These are phyloP conservation scores for Tetheella fluctuosa DNA, from an alignment of 2,888 invertebrate species.

Conservation along the genomic window DNA sequence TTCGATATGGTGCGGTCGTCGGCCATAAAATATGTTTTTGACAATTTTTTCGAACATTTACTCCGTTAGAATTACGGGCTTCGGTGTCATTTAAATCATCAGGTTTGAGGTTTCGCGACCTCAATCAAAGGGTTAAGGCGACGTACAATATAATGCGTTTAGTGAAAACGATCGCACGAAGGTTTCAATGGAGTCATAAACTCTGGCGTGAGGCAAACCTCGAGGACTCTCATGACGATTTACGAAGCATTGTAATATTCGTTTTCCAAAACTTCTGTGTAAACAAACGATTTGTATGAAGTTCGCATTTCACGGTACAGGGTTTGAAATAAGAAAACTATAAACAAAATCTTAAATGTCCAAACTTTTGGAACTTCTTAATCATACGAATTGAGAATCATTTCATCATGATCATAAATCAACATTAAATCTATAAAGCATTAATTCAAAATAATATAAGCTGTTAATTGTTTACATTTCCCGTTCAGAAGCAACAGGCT, in stretches of 20 bases:
- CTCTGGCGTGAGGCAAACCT: slow-evolving; percentile 44
- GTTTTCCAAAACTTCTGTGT: slow-evolving; percentile 68
- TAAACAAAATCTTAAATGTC: neutral
- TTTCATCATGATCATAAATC: neutral
- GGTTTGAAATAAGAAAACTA: neutral
- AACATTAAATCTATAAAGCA: slow-evolving; percentile 4
- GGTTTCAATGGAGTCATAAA: slow-evolving; percentile 78
- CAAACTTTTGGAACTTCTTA: neutral
- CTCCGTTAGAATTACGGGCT: slow-evolving; percentile 67
- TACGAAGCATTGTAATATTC: slow-evolving; percentile 70
- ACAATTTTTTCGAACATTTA: slow-evolving; percentile 60
- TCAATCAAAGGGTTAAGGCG: slow-evolving; percentile 51
- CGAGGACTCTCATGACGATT: slow-evolving; percentile 55
- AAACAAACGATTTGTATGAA: slow-evolving; percentile 55
- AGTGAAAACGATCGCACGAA: slow-evolving; percentile 66
- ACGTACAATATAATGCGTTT: slow-evolving; percentile 53
- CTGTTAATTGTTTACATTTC: slow-evolving; percentile 73
- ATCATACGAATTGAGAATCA: neutral
- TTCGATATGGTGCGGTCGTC: slow-evolving; percentile 62
- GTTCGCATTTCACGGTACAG: slow-evolving; percentile 22
- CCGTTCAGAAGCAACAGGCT: slow-evolving; percentile 60
- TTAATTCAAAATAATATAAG: slow-evolving; percentile 16
- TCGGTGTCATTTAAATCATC: slow-evolving; percentile 69
- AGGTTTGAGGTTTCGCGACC: slow-evolving; percentile 73
- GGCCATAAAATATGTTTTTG: slow-evolving; percentile 76